phyloP scores from a whole-genome alignment of 2,797 vertebrate genomes.

The Martes flavigula region DNA sequence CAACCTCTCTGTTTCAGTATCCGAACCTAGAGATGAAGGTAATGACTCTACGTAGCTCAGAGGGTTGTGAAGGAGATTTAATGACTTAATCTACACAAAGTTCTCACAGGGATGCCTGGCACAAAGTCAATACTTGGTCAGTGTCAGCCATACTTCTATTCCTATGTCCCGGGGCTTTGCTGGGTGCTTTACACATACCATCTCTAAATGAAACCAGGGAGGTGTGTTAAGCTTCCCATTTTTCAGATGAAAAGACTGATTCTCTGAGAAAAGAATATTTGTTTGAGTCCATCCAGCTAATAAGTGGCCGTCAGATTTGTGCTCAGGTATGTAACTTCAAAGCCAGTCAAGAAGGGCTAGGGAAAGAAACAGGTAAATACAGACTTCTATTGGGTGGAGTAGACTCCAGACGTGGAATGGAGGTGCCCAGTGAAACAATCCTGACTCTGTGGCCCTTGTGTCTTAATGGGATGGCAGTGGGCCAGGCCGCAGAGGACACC shows the following conservation, averaged over 20 bases:
- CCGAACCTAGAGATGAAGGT: neutral
- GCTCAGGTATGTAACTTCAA: neutral
- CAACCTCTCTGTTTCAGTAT: neutral
- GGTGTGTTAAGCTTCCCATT: neutral
- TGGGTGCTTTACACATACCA: accelerated
- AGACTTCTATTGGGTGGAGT: neutral
- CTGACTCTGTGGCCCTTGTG: too few relatives aligned
- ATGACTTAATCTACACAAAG: neutral
- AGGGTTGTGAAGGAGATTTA: neutral
- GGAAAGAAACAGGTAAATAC: neutral
- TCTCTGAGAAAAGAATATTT: neutral
- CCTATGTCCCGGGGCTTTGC: accelerated
- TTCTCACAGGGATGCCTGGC: neutral
- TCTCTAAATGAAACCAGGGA: neutral
- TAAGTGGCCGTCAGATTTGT: neutral
- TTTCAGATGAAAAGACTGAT: neutral
- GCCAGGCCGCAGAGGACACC: neutral
- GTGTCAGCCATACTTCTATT: too few relatives aligned
- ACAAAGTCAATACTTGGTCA: neutral
- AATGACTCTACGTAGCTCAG: neutral
- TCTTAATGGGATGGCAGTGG: neutral
- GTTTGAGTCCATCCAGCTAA: neutral
- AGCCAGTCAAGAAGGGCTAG: neutral
- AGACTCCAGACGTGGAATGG: too few relatives aligned
- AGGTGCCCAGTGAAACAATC: neutral